Evolutionary conservation across 2,797 vertebrate species (phyloP), one percentile per base, ranked within the genome.

Genomic region (Trachurus trachurus): DNA sequence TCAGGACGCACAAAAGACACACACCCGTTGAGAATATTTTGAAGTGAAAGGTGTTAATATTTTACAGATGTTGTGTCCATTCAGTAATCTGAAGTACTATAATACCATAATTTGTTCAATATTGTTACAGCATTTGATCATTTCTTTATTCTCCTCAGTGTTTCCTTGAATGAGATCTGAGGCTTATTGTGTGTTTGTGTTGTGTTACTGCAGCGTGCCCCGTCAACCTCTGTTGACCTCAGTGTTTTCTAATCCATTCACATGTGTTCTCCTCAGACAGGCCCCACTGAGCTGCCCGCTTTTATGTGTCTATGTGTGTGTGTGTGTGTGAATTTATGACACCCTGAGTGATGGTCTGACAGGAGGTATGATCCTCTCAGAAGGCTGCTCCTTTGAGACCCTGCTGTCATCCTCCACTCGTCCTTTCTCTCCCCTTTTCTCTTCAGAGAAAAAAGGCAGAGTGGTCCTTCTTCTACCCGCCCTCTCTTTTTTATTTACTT

Each of bases 261-360:
- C 64, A 72, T 11, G 9, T 84, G 81, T 83, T 82, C 80, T 74
- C 11, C 81, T 85, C 71, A 59, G 75, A 83, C 69, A 80, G 73
- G 78, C 70, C 74, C 66, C 71, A 67, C 77, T 49, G 75, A 82
- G 64, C 47, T 66, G 81, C 76, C 57, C 79, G 79, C 53, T 59
- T 73, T 71, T 61, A 61, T 54, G 63, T 45, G 47, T 67, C 0
- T 74, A 34, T 65, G 56, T 69, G 71, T 72, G 58, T 49, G 62
- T 37, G 53, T 19, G 70, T 62, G 68, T 49, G 66, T 52, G 31
- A 37, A 52, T 82, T 74, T 68, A 66, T 86, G 79, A 84, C 73
- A 81, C 62, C 64, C 57, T 63, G 77, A 87, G 76, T 79, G 84
- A 91, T 76, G 77, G 72, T 83, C 71, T 90, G 86, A 86, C 80